Percentiles rank a stretch among this genome's conserved stretches.
Conservation (phyloP, 2,888 invertebrate species). For the Xestia xanthographa region DNA sequence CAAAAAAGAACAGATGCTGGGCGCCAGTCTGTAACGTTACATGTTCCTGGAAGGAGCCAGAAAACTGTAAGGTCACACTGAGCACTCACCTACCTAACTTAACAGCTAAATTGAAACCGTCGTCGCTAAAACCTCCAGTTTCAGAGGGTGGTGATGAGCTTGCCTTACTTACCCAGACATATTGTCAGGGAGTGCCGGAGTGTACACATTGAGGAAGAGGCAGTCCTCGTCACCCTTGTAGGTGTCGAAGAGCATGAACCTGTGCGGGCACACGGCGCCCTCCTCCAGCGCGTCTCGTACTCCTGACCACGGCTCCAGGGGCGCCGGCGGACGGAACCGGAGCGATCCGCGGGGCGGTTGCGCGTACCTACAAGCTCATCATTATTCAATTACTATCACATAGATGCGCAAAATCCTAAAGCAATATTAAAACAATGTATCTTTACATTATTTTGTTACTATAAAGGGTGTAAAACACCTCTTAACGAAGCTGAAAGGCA, state of each 20-base stretch:
- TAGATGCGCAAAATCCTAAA: neutral
- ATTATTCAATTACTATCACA: slow-evolving; percentile 9
- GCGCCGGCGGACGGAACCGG: slow-evolving; percentile 91
- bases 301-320: slow-evolving; percentile 91
- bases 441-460: neutral
- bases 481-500: too few species aligned
- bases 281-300: slow-evolving; percentile 92
- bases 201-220: slow-evolving; percentile 93
- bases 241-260: slow-evolving; percentile 92
- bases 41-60: too few species aligned
- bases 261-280: slow-evolving; percentile 93
- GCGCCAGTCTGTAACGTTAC: too few species aligned
- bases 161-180: slow-evolving; percentile 85
- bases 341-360: slow-evolving; percentile 87
- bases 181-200: slow-evolving; percentile 90
- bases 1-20: neutral
- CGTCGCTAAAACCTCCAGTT: neutral
- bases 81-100: too few species aligned
- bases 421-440: neutral
- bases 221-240: slow-evolving; percentile 92
- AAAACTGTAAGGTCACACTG: too few species aligned
- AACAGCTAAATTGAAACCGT: neutral
- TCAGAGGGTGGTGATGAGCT: neutral
- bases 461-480: too few species aligned
- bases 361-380: slow-evolving; percentile 78